Percentiles rank a stretch among this genome's conserved stretches.
These are phyloP conservation scores for Cerceris rybyensis DNA, from an alignment of 2,888 invertebrate genomes.

Conservation along the genomic window DNA sequence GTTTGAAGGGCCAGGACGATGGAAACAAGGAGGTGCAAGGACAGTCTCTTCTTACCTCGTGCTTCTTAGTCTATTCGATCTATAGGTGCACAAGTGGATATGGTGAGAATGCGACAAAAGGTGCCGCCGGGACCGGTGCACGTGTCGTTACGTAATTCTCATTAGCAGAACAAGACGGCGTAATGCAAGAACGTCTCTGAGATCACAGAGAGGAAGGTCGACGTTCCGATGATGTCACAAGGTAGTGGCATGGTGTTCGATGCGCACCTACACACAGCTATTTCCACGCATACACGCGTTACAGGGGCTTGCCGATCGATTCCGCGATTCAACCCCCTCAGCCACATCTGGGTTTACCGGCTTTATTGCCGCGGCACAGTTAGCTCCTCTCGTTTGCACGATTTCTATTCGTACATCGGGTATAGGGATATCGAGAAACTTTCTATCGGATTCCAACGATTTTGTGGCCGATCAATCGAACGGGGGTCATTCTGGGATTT, in stretches of 20 bases:
- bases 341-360: conserved; percentile 28
- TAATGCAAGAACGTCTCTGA: conserved; percentile 36
- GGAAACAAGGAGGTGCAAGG: too few relatives aligned
- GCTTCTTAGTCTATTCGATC: too few relatives aligned
- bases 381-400: conserved; percentile 12
- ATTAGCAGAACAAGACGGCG: conserved; percentile 45
- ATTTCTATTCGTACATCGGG: background rate
- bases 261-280: too few relatives aligned
- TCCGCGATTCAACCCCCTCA: conserved; percentile 31
- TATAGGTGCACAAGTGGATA: background rate
- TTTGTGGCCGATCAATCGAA: too few relatives aligned
- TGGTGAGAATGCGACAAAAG: conserved; percentile 22
- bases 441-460: too few relatives aligned
- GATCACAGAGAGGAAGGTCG: conserved; percentile 47
- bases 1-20: too few relatives aligned
- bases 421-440: background rate
- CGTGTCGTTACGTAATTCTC: conserved; percentile 52
- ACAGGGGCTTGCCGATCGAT: conserved; percentile 36
- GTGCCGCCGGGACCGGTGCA: conserved; percentile 8
- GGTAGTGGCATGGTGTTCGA: background rate
- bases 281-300: background rate
- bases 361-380: conserved; percentile 36
- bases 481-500: too few relatives aligned
- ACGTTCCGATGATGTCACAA: conserved; percentile 53
- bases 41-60: too few relatives aligned